Base-by-base conservation (phyloP, 2,113 vertebrate species). In the Cichladusa arquata region DNA sequence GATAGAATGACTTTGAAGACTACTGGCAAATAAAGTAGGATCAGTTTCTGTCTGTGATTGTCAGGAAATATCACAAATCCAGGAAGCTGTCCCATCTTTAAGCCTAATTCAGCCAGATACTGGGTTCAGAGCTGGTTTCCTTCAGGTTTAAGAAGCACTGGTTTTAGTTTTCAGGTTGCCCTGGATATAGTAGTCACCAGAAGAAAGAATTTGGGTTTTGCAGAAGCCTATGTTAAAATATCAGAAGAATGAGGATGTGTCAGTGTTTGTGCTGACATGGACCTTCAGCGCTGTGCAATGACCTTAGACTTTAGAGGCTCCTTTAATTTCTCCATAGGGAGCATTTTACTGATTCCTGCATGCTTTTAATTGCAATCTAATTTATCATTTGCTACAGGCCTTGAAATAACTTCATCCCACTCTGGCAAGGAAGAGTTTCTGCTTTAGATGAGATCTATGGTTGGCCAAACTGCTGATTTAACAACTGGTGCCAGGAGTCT, bases 351-450 rank as follows among this genome's bases (percentile, higher is more conserved):
- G 50, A 36, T 95, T 80, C 70, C 38, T 83, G 54, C 54, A 62
- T 78, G 71, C 67, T 90, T 92, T 93, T 90, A 96, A 88, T 91
- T 91, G 82, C 38, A 51, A 31, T 66, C 64, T 85, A 66, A 95
- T 93, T 96, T 88, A 73, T 86, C 64, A 51, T 83, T 93, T 90
- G 45, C 81, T 91, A 82, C 36, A 66, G 62, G 45, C 89, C 45
- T 88, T 91, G 84, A 73, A 91, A 50, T 85, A 1, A 80, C 50
- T 89, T 96, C 71, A 74, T 92, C 79, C 44, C 64, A 15, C 24
- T 47, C 38, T 80, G 62, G 66, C 76, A 70, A 81, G 67, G 79
- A 65, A n/a, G 7, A 26, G 12, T 66, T 81, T 85, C 44, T 73
- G 3, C 44, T 82, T 82, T n/a, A 69, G 77, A 42, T 73, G 74